Base-by-base conservation (phyloP, 2,113 vertebrate species). In the Platysteira castanea region DNA sequence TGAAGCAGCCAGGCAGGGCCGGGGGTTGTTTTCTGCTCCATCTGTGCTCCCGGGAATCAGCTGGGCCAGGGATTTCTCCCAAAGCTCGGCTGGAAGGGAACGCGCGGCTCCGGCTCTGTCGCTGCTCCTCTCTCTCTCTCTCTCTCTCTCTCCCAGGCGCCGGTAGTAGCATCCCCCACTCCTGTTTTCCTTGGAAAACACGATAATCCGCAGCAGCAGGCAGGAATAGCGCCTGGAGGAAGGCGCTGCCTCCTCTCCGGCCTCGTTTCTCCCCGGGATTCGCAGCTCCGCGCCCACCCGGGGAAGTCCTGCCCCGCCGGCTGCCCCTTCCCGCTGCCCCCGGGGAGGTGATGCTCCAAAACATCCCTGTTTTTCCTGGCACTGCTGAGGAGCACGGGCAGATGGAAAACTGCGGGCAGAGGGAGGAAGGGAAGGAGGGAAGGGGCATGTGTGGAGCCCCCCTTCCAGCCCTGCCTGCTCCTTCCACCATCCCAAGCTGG, bases 171-270 rank as follows among this genome's bases (percentile, higher is more conserved):
- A 85, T 93, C 92, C 81, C 87, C 87, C 75, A n/a, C 64, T 74
- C 39, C 84, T 93, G 96, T 94, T 96, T 95, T 89, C 92, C 87
- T 75, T 23, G 42, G 69, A 89, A 95, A 96, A 94, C 87, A 24
- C 7, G 60, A 15, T 73, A 65, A 95, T 83, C 94, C 27, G 41
- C 95, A 89, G 94, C 82, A 52, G 90, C 89, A 61, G 89, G 95
- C 90, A 41, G 81, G 27, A 90, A 6, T 3, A 37, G 95, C 27
- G 17, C 95, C 13, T 1, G 0, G 70, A 94, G 95, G 65, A 83
- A 19, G 30, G 82, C 12, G 82, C 78, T 19, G 57, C 39, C 90
- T 93, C 74, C 94, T 88, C 90, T 30, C 67, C 35, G 63, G 61
- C 84, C 69, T 28, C 8, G 0, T 39, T 90, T 53, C 49, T 54